Conservation (phyloP, 2,888 invertebrate species). For the Gasteruption jaculator region DNA sequence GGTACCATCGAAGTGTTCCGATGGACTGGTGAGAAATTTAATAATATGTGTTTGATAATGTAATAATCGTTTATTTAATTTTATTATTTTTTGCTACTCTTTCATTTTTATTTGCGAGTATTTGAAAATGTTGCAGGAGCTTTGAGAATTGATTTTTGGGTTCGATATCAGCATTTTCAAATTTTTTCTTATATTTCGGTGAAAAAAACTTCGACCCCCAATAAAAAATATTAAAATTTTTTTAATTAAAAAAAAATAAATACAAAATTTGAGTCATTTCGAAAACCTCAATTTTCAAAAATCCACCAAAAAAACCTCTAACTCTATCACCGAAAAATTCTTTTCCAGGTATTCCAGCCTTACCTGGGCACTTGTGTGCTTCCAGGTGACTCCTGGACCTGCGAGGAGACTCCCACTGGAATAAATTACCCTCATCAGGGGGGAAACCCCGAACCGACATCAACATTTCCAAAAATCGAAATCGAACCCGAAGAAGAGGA, state of each 20-base stretch:
- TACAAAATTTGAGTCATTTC: no score
- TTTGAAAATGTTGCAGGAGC: not conserved
- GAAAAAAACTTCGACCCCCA: no score
- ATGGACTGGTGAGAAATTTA: constrained; percentile 45
- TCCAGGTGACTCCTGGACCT: constrained; percentile 38
- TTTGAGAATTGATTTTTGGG: no score
- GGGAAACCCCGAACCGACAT: no score
- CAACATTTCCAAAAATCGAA: constrained; percentile 15
- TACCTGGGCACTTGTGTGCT: constrained; percentile 40
- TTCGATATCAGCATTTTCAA: no score
- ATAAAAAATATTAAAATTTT: no score
- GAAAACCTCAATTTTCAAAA: no score
- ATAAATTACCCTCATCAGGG: no score
- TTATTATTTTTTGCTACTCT: not conserved
- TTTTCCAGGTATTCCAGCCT: constrained; percentile 39
- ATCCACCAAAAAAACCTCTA: no score
- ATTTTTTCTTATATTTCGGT: no score
- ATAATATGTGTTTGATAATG: constrained; percentile 1
- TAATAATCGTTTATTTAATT: constrained; percentile 11
- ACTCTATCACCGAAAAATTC: no score
- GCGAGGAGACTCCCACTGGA: constrained; percentile 26
- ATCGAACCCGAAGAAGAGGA: constrained; percentile 26
- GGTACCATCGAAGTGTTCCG: constrained; percentile 41
- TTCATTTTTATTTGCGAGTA: not conserved
- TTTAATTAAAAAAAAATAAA: no score